These are phyloP conservation scores for Centropristis striata DNA, from an alignment of 2,113 vertebrate genomes.

Conservation along the genomic window DNA sequence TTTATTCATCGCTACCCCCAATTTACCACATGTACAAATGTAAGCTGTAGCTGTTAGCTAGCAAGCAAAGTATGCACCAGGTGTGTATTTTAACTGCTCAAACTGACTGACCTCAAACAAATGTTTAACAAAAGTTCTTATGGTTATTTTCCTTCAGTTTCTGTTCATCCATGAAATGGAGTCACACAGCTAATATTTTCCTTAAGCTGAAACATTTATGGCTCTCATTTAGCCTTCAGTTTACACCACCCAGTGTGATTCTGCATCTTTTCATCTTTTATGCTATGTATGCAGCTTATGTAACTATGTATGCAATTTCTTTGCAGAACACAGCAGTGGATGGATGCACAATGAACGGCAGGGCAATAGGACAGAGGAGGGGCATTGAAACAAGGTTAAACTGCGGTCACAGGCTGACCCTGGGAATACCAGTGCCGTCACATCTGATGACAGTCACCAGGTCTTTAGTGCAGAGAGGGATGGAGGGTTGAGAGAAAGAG, in stretches of 20 bases:
- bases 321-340: slow-evolving; percentile 6
- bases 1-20: neutral
- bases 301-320: no score
- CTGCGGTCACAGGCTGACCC: slow-evolving; percentile 65
- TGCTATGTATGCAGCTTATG: neutral
- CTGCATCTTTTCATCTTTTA: neutral
- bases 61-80: neutral
- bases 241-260: neutral
- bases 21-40: neutral
- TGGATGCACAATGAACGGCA: slow-evolving; percentile 5
- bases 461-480: slow-evolving; percentile 35
- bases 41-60: neutral
- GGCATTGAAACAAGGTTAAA: slow-evolving; percentile 69
- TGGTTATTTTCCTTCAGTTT: neutral
- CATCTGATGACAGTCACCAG: slow-evolving; percentile 68
- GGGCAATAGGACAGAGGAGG: slow-evolving; percentile 40
- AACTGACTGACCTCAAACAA: neutral
- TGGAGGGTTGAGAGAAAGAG: slow-evolving; percentile 41
- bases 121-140: neutral
- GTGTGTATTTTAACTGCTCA: neutral
- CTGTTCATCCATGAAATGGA: neutral
- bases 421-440: slow-evolving; percentile 62
- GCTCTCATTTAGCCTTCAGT: neutral
- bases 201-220: neutral
- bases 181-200: neutral